Percentiles rank a stretch among this genome's conserved stretches.
phyloP scores from a whole-genome alignment of 2,797 vertebrate species.

The Hyperoplus lanceolatus region DNA sequence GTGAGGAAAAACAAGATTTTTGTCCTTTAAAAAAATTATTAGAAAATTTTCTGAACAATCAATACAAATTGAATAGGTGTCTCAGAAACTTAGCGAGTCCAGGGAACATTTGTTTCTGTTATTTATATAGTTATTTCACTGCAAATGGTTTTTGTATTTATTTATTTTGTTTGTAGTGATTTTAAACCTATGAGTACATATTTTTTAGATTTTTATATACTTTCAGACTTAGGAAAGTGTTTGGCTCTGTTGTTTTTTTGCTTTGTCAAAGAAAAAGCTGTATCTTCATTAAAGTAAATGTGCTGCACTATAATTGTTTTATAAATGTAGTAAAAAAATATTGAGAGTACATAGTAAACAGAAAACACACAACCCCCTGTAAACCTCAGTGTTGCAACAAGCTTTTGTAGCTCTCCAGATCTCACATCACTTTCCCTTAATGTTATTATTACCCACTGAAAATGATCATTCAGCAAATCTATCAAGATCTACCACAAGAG shows the following conservation, averaged over 20 bases:
- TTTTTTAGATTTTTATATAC: too few relatives aligned
- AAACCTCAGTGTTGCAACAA: slow-evolving; percentile 53
- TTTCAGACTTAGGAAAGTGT: too few relatives aligned
- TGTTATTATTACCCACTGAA: slow-evolving; percentile 60
- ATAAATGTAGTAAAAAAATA: not conserved
- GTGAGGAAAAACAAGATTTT: not conserved
- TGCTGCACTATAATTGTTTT: not conserved
- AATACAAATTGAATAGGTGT: not conserved
- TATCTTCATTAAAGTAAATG: not conserved
- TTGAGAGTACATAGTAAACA: slow-evolving; percentile 20
- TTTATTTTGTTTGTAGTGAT: too few relatives aligned
- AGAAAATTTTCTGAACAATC: not conserved
- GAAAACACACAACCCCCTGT: slow-evolving; percentile 25
- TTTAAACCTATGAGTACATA: too few relatives aligned
- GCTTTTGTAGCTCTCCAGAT: slow-evolving; percentile 38
- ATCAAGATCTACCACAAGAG: slow-evolving; percentile 52
- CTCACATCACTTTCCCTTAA: slow-evolving; percentile 57
- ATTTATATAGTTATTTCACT: not conserved
- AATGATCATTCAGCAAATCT: slow-evolving; percentile 71
- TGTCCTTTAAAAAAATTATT: not conserved
- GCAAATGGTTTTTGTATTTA: not conserved
- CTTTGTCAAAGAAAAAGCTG: not conserved
- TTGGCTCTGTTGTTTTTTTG: not conserved
- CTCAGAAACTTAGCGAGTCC: not conserved
- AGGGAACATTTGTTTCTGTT: not conserved